Base-by-base conservation (phyloP, 2,888 invertebrate genomes). In the Panzeria rudis region DNA sequence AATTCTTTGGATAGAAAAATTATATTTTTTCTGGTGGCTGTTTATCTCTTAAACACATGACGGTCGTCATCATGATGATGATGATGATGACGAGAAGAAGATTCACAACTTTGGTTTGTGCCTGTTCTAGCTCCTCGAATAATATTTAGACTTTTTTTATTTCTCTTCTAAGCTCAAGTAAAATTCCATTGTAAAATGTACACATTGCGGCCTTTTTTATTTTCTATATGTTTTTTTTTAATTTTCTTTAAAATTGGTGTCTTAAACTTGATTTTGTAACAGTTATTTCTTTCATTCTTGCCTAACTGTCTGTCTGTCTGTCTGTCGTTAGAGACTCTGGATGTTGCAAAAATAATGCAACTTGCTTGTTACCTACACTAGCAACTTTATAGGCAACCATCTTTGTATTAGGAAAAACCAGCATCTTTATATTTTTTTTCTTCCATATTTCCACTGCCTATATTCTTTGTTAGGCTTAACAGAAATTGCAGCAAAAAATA, bases 221-320 rank as follows among this genome's bases (percentile, higher is more conserved):
- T 62, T 69, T 54, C 35, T 56, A 32, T 69, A 23, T 52, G n/a
- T 68, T 50, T 75, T 38, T 68, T 64, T 73, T 61, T 61, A 29
- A 29, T 77, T 52, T 69, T 72, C 75, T 85, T 71, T 52, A 84
- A 86, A 85, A 87, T 85, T 80, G 80, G 83, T 86, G 86, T 86
- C 82, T 85, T 79, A 86, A 87, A 87, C 87, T 86, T 87, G 87
- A 80, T 87, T 87, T 87, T 86, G 84, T 87, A 87, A 87, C 87
- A 87, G 87, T 87, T 87, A 83, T 87, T 86, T 86, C 75, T 82
- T 82, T 82, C 82, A 71, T 78, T 71, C 78, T 78, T 79, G 78
- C 71, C 82, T 76, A 78, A 78, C 78, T 77, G 77, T 81, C 81
- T 76, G 38, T 62, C 15, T 20, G 25, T 35, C 17, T 23, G 17